These are phyloP conservation scores for Rostratula benghalensis DNA, from an alignment of 2,113 vertebrate species.

Conservation along the genomic window DNA sequence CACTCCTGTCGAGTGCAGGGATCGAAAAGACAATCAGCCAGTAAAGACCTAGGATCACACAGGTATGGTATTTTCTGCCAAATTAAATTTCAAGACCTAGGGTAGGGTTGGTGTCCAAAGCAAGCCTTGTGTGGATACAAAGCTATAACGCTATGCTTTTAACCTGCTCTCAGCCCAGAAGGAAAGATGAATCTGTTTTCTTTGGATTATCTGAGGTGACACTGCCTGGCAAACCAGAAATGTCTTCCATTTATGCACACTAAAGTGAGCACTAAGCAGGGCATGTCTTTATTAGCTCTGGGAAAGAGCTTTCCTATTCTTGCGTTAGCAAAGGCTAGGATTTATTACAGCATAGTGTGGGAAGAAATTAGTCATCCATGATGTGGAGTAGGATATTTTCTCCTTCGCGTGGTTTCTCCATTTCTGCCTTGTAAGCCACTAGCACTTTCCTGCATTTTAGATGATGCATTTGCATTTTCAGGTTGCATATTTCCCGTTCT, in stretches of 20 bases:
- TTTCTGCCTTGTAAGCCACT: background rate
- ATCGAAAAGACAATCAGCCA: background rate
- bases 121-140: background rate
- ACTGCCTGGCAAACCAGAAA: background rate
- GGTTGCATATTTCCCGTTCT: background rate
- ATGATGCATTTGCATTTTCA: background rate
- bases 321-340: background rate
- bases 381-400: background rate
- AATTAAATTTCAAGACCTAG: background rate
- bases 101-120: background rate
- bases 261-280: background rate
- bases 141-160: background rate
- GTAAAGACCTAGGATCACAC: background rate
- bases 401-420: background rate
- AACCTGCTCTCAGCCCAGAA: background rate
- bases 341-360: background rate
- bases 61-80: background rate
- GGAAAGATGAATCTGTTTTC: background rate
- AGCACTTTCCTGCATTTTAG: background rate
- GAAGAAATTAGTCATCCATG: background rate
- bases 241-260: background rate
- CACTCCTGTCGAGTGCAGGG: background rate
- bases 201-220: background rate
- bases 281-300: background rate
- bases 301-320: background rate